These are phyloP conservation scores for Clivina fossor DNA, from an alignment of 2,888 invertebrate genomes.

Conservation along the genomic window DNA sequence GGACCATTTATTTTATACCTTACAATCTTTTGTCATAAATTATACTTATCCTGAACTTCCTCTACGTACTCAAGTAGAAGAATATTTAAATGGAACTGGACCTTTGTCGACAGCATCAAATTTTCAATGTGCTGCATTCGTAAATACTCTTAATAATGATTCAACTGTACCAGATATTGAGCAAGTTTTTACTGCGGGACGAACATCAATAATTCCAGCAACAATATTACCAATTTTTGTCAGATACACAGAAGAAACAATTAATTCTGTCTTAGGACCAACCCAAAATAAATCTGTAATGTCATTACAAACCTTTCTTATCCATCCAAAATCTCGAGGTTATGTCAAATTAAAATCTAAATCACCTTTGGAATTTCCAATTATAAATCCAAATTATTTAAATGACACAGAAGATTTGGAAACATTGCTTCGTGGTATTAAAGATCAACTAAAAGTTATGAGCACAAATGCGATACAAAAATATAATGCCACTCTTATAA, in stretches of 20 bases:
- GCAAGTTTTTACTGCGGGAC: slow-evolving; percentile 38
- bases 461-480: slow-evolving; percentile 8
- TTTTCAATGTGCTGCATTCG: slow-evolving; percentile 38
- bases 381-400: slow-evolving; percentile 43
- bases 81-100: slow-evolving; percentile 39
- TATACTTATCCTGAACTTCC: slow-evolving; percentile 27
- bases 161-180: slow-evolving; percentile 42
- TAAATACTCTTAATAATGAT: slow-evolving; percentile 36
- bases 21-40: slow-evolving; percentile 37
- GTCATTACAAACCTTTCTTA: slow-evolving; percentile 47
- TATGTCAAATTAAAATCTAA: slow-evolving; percentile 42
- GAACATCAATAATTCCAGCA: background rate
- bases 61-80: slow-evolving; percentile 33
- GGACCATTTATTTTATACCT: slow-evolving; percentile 38
- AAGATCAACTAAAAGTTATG: slow-evolving; percentile 10
- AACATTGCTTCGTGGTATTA: slow-evolving; percentile 49
- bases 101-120: slow-evolving; percentile 42
- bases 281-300: slow-evolving; percentile 6
- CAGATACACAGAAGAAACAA: slow-evolving; percentile 42
- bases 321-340: slow-evolving; percentile 45
- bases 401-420: slow-evolving; percentile 58
- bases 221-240: slow-evolving; percentile 39
- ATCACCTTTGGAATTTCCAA: slow-evolving; percentile 44
- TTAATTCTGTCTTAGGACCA: slow-evolving; percentile 28
- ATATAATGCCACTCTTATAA: slow-evolving; percentile 1